Conservation (phyloP, 2,888 invertebrate genomes). For the Neelides folsomi region DNA sequence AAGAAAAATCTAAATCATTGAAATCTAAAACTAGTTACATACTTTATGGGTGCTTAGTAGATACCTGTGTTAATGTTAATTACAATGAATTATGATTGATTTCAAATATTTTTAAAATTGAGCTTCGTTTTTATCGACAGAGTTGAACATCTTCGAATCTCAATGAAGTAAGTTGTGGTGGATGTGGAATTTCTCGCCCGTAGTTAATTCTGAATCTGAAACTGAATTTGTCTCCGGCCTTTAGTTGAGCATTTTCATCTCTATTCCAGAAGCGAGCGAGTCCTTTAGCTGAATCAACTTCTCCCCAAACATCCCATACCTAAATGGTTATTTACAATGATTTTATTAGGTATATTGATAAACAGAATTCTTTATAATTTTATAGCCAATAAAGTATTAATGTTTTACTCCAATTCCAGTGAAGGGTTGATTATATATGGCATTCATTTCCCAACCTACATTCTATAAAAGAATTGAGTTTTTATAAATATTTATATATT, state of each 20-base stretch:
- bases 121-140: too few species aligned
- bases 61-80: too few species aligned
- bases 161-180: constrained; percentile 8
- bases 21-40: too few species aligned
- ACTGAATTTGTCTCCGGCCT: constrained; percentile 2
- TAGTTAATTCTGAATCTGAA: constrained; percentile 19
- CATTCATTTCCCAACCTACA: constrained; percentile 11
- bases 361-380: too few species aligned
- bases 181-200: constrained; percentile 4
- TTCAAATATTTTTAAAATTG: too few species aligned
- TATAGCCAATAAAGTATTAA: too few species aligned
- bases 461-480: too few species aligned
- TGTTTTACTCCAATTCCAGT: constrained; percentile 20
- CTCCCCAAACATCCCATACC: constrained; percentile 13
- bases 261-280: constrained; percentile 7
- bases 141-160: constrained; percentile 3
- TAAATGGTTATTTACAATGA: neutral
- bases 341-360: too few species aligned
- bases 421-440: constrained; percentile 12
- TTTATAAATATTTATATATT: too few species aligned
- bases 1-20: too few species aligned
- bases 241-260: constrained; percentile 7
- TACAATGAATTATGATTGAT: too few species aligned
- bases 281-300: constrained; percentile 2
- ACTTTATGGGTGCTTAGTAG: too few species aligned